Conservation (phyloP, 1,140 invertebrate species). For the Bombus confusus region DNA sequence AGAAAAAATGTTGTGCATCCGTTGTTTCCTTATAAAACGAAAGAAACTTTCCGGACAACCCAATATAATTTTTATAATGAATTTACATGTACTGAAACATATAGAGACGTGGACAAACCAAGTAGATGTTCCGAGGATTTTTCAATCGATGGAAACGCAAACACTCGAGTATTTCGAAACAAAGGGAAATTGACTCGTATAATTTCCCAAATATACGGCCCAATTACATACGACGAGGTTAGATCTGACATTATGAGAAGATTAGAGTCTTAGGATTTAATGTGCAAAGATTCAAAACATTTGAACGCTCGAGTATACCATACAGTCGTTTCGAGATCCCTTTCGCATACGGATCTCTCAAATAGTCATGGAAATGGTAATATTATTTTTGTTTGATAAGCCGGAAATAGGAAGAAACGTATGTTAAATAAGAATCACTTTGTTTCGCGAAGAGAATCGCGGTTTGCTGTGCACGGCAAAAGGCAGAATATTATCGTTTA, state of each 20-base stretch:
- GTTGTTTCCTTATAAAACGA: too few species aligned
- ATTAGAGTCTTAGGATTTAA: too few species aligned
- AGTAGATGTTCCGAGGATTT: too few species aligned
- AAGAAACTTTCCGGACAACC: too few species aligned
- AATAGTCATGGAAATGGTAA: background rate
- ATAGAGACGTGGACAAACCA: fast-evolving
- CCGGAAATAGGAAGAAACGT: background rate
- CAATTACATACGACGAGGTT: too few species aligned
- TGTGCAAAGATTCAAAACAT: background rate
- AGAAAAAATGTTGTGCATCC: too few species aligned
- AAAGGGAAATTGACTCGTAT: too few species aligned
- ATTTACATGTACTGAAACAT: too few species aligned
- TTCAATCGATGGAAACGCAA: too few species aligned
- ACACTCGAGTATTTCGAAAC: too few species aligned
- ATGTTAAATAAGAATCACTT: background rate
- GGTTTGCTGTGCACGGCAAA: background rate
- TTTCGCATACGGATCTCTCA: background rate
- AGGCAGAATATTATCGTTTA: background rate
- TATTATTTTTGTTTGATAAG: background rate
- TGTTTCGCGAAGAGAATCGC: background rate
- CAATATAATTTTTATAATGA: too few species aligned
- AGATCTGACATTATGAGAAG: fast-evolving
- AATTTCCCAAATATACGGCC: too few species aligned
- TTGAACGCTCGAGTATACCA: background rate
- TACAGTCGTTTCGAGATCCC: background rate